phyloP scores from a whole-genome alignment of 2,797 vertebrate genomes.

The Chelidonichthys spinosus region DNA sequence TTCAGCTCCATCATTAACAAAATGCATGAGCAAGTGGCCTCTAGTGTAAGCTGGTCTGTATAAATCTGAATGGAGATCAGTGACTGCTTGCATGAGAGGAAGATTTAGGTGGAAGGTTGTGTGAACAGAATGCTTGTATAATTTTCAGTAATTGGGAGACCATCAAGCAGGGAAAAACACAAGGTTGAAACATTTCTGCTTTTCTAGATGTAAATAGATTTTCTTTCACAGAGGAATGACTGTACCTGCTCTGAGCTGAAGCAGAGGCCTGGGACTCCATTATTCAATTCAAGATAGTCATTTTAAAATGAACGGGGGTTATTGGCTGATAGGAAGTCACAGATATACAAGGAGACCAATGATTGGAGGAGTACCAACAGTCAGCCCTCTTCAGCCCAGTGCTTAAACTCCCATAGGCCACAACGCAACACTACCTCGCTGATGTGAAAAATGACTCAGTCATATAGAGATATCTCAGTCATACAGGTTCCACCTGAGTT shows the following conservation, averaged over 20 bases:
- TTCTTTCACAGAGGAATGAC: neutral
- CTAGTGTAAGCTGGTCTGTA: accelerated
- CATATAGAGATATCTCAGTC: conserved; percentile 1
- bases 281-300: neutral
- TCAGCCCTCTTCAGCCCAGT: neutral
- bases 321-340: neutral
- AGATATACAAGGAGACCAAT: neutral
- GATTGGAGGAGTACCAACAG: neutral
- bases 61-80: neutral
- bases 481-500: conserved; percentile 7
- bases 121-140: neutral
- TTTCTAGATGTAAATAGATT: neutral
- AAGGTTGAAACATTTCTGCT: neutral
- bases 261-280: neutral
- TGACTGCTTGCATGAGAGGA: neutral
- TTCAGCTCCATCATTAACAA: too few relatives aligned
- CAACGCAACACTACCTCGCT: neutral
- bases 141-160: neutral
- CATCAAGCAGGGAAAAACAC: neutral
- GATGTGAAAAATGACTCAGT: conserved; percentile 15
- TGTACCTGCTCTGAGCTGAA: neutral
- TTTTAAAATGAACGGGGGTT: neutral
- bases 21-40: too few relatives aligned
- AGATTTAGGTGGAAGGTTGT: neutral
- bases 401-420: neutral